Evolutionary conservation across 2,113 vertebrate species (phyloP), one percentile per base, ranked within the genome.

Genomic region (Arizona elegans): DNA sequence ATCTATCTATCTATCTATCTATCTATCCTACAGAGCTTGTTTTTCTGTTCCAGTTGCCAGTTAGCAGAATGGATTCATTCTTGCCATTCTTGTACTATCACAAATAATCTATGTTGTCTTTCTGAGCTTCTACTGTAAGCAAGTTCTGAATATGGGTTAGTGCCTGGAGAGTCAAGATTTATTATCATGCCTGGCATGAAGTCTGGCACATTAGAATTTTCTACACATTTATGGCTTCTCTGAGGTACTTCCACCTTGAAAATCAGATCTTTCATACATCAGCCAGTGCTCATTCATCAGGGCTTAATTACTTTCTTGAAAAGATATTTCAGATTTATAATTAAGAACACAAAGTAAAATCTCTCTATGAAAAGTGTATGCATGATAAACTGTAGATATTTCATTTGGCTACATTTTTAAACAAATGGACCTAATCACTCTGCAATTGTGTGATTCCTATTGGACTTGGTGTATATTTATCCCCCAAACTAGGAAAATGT

Each of bases 321-420:
- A 15, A 2, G 15, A 93, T 81, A 88, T 47, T 93, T 92, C 52
- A 90, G 92, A 58, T 94, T 93, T 87, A 5, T 70, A 21, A 47
- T 94, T 93, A 29, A 91, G 54, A 90, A n/a, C 90, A 1, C 24
- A 65, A 13, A 56, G 38, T 92, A 6, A 86, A 87, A 1, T 92
- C 19, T 94, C 55, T 55, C n/a, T 90, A 13, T 12, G 92, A 55
- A 88, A 9, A 1, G 17, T 94, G 54, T 93, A 11, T 43, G 33
- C 8, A 92, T 50, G 86, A 81, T 81, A 81, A 43, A 81, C 75
- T 81, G 75, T 43, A 81, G 75, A 38, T 81, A 38, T 81, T 43
- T 81, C 33, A 81, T 81, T 21, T 81, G 75, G 33, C 33, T 81
- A 81, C 75, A 43, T 81, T 81, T 81, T 81, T 81, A 81, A 43